Conservation (phyloP, 1,140 invertebrate species). For the Agrilus planipennis region DNA sequence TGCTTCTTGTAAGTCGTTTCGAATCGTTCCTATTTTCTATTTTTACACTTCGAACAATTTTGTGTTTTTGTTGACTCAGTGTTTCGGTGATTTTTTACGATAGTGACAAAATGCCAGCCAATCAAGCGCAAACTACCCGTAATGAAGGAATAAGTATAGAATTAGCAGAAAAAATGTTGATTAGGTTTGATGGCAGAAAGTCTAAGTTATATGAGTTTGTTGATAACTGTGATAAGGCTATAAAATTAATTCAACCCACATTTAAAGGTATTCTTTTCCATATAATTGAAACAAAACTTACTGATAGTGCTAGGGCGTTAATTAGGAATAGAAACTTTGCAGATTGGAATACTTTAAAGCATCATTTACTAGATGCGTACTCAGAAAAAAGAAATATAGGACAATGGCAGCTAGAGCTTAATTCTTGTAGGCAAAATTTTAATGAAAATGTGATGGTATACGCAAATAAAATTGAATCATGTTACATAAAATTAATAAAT, state of each 20-base stretch:
- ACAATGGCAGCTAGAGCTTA: constrained; percentile 6
- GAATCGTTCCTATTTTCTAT: too few relatives aligned
- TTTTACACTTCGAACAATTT: too few relatives aligned
- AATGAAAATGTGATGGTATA: constrained; percentile 17
- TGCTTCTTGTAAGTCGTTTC: too few relatives aligned
- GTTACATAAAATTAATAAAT: constrained; percentile 21
- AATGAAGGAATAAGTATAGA: too few relatives aligned
- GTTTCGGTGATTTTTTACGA: too few relatives aligned
- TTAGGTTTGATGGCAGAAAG: constrained; percentile 5
- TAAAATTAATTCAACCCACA: constrained; percentile 4
- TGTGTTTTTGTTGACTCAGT: too few relatives aligned
- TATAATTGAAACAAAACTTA: constrained; percentile 6
- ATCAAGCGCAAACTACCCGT: too few relatives aligned
- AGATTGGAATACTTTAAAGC: constrained; percentile 7
- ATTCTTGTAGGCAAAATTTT: constrained; percentile 11
- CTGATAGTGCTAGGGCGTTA: constrained; percentile 5
- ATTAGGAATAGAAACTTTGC: constrained; percentile 5
- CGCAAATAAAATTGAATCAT: constrained; percentile 17
- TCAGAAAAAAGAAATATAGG: constrained; percentile 8
- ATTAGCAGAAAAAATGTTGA: constrained; percentile 8
- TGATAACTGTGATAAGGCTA: constrained; percentile 4
- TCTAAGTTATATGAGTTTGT: constrained; percentile 8
- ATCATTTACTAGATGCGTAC: constrained; percentile 6
- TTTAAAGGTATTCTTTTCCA: constrained; percentile 6
- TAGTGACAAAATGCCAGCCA: too few relatives aligned